Base-by-base conservation (phyloP, 2,797 vertebrate genomes). In the Lophius americanus region DNA sequence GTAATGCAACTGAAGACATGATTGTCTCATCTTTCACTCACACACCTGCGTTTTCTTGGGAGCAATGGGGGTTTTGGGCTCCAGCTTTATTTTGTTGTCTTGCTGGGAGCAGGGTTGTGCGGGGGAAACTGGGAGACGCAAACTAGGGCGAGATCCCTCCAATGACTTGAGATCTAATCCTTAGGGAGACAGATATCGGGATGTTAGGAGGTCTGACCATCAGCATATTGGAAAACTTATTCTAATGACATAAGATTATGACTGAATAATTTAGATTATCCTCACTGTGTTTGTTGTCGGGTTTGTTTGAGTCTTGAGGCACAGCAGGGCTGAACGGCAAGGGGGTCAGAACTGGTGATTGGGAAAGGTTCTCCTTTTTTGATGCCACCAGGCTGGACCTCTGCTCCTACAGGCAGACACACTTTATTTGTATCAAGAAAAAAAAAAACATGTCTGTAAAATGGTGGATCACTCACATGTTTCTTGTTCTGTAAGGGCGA, bases 401-500 rank as follows among this genome's bases (percentile, higher is more conserved):
- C 70, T 86, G 90, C 51, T 91, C 91, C 90, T 92, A 23, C 41
- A 67, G 14, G 32, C 14, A 56, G 12, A 80, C 41, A 67, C 6
- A 57, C 7, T 2, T 23, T 4, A n/a, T 13, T 14, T 12, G 12
- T 6, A 10, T 36, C 14, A 51, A 43, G 36, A 43, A 14, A 4
- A 33, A 14, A 23, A 51, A 32, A 23, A 51, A 50, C 7, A 8
- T 1, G 2, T 6, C 44, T 10, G 13, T 11, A 46, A 46, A 46
- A 13, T 11, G 23, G 23, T 23, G 8, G 33, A 62, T 38, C 42
- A 77, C 86, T 94, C 90, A 97, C 96, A 83, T 94, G 94, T 88
- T 96, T 97, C 90, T 95, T 96, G 72, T 92, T 91, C 84, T 95
- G 95, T 63, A 92, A 83, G 47, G 96, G 95, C 1, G 96, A 96